Conservation (phyloP, 2,113 vertebrate genomes). For the Salvator merianae region DNA sequence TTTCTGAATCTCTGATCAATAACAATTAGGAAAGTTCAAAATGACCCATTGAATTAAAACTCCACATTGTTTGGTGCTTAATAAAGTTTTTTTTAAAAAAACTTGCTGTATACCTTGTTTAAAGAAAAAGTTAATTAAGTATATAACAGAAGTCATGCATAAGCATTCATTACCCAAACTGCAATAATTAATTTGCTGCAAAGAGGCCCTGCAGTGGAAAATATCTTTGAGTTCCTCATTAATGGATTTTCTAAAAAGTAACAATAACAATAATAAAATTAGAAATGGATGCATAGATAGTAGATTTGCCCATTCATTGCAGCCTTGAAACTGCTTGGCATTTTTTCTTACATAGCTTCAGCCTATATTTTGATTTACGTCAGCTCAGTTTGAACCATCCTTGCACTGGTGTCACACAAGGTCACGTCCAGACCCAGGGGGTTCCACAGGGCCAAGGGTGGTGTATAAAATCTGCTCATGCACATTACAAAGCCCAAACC, state of each 20-base stretch:
- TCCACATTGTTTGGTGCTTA: background rate
- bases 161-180: slow-evolving; percentile 15
- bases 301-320: background rate
- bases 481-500: too few relatives aligned
- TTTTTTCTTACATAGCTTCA: background rate
- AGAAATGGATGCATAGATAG: slow-evolving; percentile 1
- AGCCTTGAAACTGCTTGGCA: background rate
- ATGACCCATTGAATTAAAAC: slow-evolving; percentile 8
- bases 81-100: slow-evolving; percentile 7
- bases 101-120: slow-evolving; percentile 1
- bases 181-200: slow-evolving; percentile 27
- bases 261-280: too few relatives aligned
- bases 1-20: background rate
- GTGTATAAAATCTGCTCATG: too few relatives aligned
- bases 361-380: background rate
- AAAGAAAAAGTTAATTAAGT: slow-evolving; percentile 19
- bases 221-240: slow-evolving; percentile 15
- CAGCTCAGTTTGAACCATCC: background rate
- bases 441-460: too few relatives aligned
- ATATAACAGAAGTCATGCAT: slow-evolving; percentile 10
- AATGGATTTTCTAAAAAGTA: background rate
- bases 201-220: slow-evolving; percentile 19
- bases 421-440: too few relatives aligned
- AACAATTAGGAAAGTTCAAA: background rate
- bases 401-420: background rate